Conservation (phyloP, 2,888 invertebrate genomes). For the Xestia sexstrigata region DNA sequence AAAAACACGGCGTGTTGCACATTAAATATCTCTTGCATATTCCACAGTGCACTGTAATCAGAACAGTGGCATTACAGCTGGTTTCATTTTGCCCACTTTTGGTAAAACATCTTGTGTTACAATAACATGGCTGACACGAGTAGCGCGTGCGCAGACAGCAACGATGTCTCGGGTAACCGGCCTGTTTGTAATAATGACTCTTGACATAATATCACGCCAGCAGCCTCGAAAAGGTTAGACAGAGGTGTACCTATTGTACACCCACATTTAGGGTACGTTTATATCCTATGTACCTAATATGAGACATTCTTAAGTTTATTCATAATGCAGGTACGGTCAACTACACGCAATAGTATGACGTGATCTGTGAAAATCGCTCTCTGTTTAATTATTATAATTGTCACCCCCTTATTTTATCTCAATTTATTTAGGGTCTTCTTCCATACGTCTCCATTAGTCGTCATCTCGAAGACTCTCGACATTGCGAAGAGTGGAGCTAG, state of each 20-base stretch:
- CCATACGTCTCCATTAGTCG: neutral
- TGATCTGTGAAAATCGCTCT: neutral
- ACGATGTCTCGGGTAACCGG: conserved; percentile 60
- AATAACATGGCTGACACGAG: conserved; percentile 66
- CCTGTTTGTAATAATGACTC: conserved; percentile 55
- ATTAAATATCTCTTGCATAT: conserved; percentile 43
- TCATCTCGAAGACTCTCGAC: too few species aligned
- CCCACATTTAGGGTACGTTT: too few species aligned
- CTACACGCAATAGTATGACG: neutral
- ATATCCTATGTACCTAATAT: too few species aligned
- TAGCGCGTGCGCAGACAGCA: conserved; percentile 71
- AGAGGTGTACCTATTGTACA: neutral
- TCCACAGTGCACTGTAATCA: conserved; percentile 46
- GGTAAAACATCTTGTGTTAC: conserved; percentile 69
- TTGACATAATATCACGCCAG: conserved; percentile 2
- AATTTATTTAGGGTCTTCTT: neutral
- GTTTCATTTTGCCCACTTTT: conserved; percentile 65
- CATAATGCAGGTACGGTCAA: neutral
- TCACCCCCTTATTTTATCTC: neutral
- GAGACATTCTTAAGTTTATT: too few species aligned
- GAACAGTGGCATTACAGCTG: conserved; percentile 58
- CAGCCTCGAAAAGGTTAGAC: neutral
- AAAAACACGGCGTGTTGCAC: conserved; percentile 8
- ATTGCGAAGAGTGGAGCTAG: too few species aligned
- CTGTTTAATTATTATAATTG: too few species aligned